Evolutionary conservation across 2,797 vertebrate species (phyloP), one percentile per base, ranked within the genome.

Genomic region (Rhinogobio ventralis): DNA sequence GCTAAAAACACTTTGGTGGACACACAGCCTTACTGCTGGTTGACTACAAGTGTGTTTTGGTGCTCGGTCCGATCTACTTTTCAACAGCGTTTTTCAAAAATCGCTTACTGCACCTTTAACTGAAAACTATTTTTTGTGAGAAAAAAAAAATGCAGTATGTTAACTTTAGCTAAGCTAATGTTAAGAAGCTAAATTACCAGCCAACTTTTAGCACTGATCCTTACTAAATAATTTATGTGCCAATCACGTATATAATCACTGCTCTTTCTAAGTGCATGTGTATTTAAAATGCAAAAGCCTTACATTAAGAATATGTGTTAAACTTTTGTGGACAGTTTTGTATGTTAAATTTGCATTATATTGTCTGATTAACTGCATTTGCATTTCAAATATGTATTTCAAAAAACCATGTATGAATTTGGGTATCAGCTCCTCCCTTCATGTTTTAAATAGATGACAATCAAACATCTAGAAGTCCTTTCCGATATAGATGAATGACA

Each of bases 311-410:
- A 45, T 39, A 11, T 25, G 39, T 71, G 39, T 71, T 71, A 25
- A 71, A 28, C 7, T 46, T 7, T 72, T 72, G 7, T 17, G 13
- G 14, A 10, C 3, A 46, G 73, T 62, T 19, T 45, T 78, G 28
- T 55, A 42, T 78, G 39, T 64, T 78, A 13, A 78, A 46, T 6
- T n/a, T 57, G 33, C 57, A 76, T 57, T 57, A 17, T 76, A 76
- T 25, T 25, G 53, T 76, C 33, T 75, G 20, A 75, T 39, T 75
- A 39, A n/a, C 33, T 20, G 11, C 1, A 53, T 30, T 39, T 57
- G n/a, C 30, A 55, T 39, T 60, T 76, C 33, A 39, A 39, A 36
- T 33, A 17, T 25, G 13, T 42, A 60, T 39, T 42, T 9, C 8
- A 42, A 2, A 42, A 42, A 39, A 9, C 14, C 30, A 76, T 39